Base-by-base conservation (phyloP, 2,113 vertebrate genomes). In the Cranoglanis bouderius region DNA sequence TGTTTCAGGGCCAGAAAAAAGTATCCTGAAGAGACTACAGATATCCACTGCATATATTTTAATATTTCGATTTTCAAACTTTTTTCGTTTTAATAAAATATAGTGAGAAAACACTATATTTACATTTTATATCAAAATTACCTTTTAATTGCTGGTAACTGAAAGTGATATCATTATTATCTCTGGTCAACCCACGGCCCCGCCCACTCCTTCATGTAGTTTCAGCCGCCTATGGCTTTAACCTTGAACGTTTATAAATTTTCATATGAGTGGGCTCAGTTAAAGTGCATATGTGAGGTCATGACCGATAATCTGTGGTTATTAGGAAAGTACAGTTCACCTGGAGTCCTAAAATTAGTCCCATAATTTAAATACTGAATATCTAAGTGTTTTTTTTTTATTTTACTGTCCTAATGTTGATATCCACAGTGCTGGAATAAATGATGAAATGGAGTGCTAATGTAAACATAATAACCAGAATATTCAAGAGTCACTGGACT, bases 281-380 rank as follows among this genome's bases (percentile, higher is more conserved):
- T 14, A 29, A 57, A 74, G 51, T 55, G 49, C 49, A 40, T 43
- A 43, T 4, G 32, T 55, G 35, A 38, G 51, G 55, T 74, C 70
- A 85, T 40, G 49, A 29, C 21, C 38, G 51, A 21, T 82, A 35
- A 59, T 38, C 19, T 59, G 10, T 6, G 35, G 81, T 40, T 82
- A 55, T 55, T 57, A 55, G n/a, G 51, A 82, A 55, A 78, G 43
- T 49, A 78, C 75, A 78, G 78, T 81, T 32, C 16, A 81, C 18
- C n/a, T 35, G 8, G n/a, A 21, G 29, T 51, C 12, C n/a, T 81
- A 81, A 55, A 57, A 55, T 82, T 24, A 82, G n/a, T 1, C 16
- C n/a, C 32, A 81, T 19, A 46, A n/a, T 49, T 26, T 77, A 12
- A 13, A 49, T 51, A 51, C 75, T 78, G 26, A 32, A 32, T 18